These are phyloP conservation scores for Mus musculus DNA, from an alignment of 2,113 vertebrate genomes.

Conservation along the genomic window GRCm39 chr5:128331001-128331500, in stretches of 20 bases:
- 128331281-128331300: background rate
- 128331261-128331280: fast-evolving
- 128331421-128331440: too few relatives aligned
- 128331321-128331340: background rate
- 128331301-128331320: too few relatives aligned
- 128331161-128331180: fast-evolving
- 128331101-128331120: background rate
- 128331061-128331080: background rate
- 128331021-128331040: background rate
- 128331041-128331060: background rate
- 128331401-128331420: background rate
- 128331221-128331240: background rate
- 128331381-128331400: background rate
- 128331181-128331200: fast-evolving
- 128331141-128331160: background rate
- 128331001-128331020: constrained; percentile 37
- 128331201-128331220: fast-evolving
- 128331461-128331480: background rate
- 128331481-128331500: fast-evolving
- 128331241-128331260: background rate
- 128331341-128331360: background rate
- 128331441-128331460: too few relatives aligned
- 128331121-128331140: background rate
- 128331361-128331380: background rate
- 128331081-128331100: constrained; percentile 12